phyloP scores from a whole-genome alignment of 2,888 invertebrate genomes.

The Rhorus exstirpatorius region DNA sequence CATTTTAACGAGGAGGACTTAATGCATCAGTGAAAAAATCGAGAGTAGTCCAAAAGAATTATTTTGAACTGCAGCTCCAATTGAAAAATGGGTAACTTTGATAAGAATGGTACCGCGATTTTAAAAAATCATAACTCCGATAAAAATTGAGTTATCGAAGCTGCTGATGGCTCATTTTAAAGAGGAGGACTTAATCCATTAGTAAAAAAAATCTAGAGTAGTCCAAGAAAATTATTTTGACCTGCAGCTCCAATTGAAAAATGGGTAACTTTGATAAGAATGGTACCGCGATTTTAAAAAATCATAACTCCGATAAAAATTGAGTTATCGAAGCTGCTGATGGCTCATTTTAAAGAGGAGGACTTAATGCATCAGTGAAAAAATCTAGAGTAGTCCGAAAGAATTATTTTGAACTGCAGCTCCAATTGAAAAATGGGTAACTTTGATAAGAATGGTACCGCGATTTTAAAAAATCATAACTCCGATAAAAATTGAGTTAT shows the following conservation, averaged over 20 bases:
- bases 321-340: too few relatives aligned
- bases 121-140: not conserved
- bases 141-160: not conserved
- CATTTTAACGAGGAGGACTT: too few relatives aligned
- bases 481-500: not conserved
- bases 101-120: not conserved
- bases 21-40: too few relatives aligned
- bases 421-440: not conserved
- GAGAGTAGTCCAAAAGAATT: too few relatives aligned
- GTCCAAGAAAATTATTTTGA: not conserved
- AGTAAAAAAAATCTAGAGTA: not conserved
- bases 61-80: too few relatives aligned
- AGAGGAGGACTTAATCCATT: not conserved
- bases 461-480: not conserved
- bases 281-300: not conserved
- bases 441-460: not conserved
- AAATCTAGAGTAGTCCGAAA: too few relatives aligned
- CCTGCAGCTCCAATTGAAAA: not conserved
- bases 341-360: too few relatives aligned
- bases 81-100: not conserved
- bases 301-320: slow-evolving; percentile 11
- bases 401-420: too few relatives aligned
- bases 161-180: not conserved
- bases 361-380: too few relatives aligned
- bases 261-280: not conserved